Base-by-base conservation (phyloP, 2,888 invertebrate species). In the Mesorhabditis belari region DNA sequence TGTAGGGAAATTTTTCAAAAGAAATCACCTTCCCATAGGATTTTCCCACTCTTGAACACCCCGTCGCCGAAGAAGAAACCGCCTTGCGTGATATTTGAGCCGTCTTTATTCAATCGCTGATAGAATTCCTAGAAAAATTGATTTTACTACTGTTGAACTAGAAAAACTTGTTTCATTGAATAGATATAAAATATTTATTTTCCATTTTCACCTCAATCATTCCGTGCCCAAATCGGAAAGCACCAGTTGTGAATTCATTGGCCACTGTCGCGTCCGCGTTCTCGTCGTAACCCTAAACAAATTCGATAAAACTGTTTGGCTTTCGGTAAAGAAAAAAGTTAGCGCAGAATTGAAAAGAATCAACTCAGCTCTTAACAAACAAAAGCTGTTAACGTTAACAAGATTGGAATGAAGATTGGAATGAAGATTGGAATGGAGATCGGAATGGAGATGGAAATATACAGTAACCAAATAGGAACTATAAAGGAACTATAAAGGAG, bases 171-270 rank as follows among this genome's bases (percentile, higher is more conserved):
- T 9, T 12, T 51, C 19, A 9, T 19, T 21, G 51, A 17, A 51
- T 17, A 9, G 44, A 35, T 3, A 35, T 17, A 35, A 35, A 35
- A 9, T n/a, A n/a, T n/a, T n/a, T n/a, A 57, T 53, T n/a, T 57
- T 19, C n/a, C 9, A 9, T 57, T 19, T 21, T 25, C 29, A 63
- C 96, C 82, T 95, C 94, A 58, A 98, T 93, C 66, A 98, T 85
- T 0, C 94, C 90, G 82, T 98, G 98, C 0, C 98, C 98, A 82
- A 98, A 93, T 62, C 83, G 86, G 58, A 96, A 85, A 0, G 96
- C 96, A 9, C 94, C 94, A 0, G 96, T 94, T 0, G 96, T 93
- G 82, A 98, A 98, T 25, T 91, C 93, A 81, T 96, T 98, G 1
- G 92, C 87, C 70, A 98, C 88, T 1, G 89, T 87, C 0, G 95